Evolutionary conservation across 92 coral and sea anemone species (phyloP), one percentile per base, ranked within the genome.

Genomic region (Heliopora coerulea): DNA sequence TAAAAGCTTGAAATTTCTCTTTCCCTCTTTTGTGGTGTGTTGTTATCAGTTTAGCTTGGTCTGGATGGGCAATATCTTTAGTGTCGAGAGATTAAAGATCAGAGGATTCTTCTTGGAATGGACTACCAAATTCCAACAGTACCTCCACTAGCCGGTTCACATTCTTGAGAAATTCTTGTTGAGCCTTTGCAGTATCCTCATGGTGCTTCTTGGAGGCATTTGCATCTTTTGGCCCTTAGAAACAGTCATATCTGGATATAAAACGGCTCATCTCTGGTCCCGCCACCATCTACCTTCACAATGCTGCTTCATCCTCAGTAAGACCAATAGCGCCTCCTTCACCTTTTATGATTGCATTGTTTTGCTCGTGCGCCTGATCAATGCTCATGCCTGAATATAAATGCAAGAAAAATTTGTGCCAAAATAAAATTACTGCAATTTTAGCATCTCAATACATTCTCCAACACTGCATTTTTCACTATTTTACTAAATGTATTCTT

Each of bases 341-440:
- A 41, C 88, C 88, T 59, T 87, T 83, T 1, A 83, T 75, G 7
- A 62, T 2, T 4, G 86, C 88, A 26, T 87, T 87, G 11, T 32
- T 60, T 54, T 87, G 86, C 49, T 84, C 84, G 49, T 84, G 86
- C n/a, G 83, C 85, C 12, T 83, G 90, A 48, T 83, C 87, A 57
- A 83, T n/a, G n/a, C n/a, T n/a, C n/a, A n/a, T n/a, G n/a, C n/a
- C n/a, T n/a, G n/a, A n/a, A n/a, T n/a, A n/a, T n/a, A n/a, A n/a
- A n/a, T n/a, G n/a, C n/a, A n/a, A n/a, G 12, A 4, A 5, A 37
- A 37, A 4, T 37, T 37, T 12, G 42, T 4, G 12, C 42, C 42
- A 37, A 37, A 37, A 37, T 37, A 4, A 4, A 37, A 37, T 37
- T 37, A 37, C 42, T 37, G 42, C 42, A 37, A 37, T n/a, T 37